Base-by-base conservation (phyloP, 2,797 vertebrate genomes). In the Falco rusticolus region DNA sequence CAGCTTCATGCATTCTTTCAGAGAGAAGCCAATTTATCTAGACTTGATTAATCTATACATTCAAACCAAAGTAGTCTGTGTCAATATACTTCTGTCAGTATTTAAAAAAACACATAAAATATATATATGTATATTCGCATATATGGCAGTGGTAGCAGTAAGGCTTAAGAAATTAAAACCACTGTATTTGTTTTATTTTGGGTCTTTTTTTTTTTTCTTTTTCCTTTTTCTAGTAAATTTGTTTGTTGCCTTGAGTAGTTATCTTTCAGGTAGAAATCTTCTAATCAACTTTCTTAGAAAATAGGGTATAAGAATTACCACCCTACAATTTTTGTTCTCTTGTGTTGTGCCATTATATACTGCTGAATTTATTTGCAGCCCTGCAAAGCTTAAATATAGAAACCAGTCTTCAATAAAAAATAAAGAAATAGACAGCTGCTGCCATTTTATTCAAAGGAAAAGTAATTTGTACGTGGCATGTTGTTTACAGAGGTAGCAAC, bases 291-390 rank as follows among this genome's bases (percentile, higher is more conserved):
- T 95, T 82, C 72, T 88, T 77, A 31, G 34, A 90, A 87, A 89
- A 83, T 22, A 56, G n/a, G 22, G 15, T n/a, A 15, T 68, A 77
- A 69, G 66, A 85, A 54, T 78, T 72, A 50, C 60, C 61, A 84
- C 79, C 75, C 69, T 92, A 54, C 22, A 72, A 14, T 31, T 63
- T 66, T 82, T 56, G 34, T 33, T 72, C 33, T 84, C 13, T 64
- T 56, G 26, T 86, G 47, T 95, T 76, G 22, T 45, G 34, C 84
- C 74, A n/a, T 92, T 87, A 72, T 59, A 74, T 84, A 72, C 84
- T 95, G 93, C 81, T 88, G 45, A 89, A 77, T 86, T 96, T 88
- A 76, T 93, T 87, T 91, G 87, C 89, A 95, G 90, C 25, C 74
- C 66, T 25, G 8, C 81, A 80, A 88, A 77, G 59, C 64, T 87